phyloP scores from a whole-genome alignment of 2,113 vertebrate species.

The Rhinogobius similis region DNA sequence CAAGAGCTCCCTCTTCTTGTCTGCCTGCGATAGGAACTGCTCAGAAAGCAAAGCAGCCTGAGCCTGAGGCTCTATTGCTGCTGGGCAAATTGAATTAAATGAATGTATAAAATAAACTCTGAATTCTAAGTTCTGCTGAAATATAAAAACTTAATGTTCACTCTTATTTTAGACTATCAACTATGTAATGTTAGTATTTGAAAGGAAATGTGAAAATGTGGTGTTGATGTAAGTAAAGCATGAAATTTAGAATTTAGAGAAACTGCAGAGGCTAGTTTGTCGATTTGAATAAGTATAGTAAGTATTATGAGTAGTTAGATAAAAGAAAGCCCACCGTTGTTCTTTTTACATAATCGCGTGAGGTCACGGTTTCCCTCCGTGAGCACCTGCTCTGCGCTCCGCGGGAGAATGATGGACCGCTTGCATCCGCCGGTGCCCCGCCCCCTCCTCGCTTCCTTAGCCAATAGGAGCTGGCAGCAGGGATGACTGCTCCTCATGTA shows the following conservation, averaged over 20 bases:
- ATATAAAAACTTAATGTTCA: not conserved
- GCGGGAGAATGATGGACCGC: slow-evolving; percentile 17
- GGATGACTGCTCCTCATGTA: slow-evolving; percentile 84
- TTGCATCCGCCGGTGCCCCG: slow-evolving; percentile 59
- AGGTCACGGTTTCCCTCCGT: slow-evolving; percentile 5
- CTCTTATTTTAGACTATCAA: not conserved
- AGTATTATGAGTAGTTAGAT: not conserved
- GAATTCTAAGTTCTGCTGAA: not conserved
- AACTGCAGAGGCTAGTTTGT: not conserved
- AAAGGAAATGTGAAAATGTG: not conserved
- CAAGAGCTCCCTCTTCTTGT: slow-evolving; percentile 75
- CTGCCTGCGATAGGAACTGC: slow-evolving; percentile 40
- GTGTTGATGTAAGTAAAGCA: not conserved
- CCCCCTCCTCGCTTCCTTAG: slow-evolving; percentile 61
- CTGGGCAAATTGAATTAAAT: slow-evolving; percentile 1
- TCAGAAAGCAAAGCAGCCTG: slow-evolving; percentile 26
- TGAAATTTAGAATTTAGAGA: not conserved
- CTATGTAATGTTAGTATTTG: not conserved
- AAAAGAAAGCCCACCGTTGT: not conserved
- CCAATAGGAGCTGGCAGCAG: slow-evolving; percentile 85
- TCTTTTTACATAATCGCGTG: not conserved
- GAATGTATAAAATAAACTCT: not conserved
- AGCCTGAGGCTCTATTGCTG: slow-evolving; percentile 22
- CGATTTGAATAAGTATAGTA: not conserved
- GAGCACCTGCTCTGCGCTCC: slow-evolving; percentile 14